Evolutionary conservation across 2,113 vertebrate genomes (phyloP).

Genomic region (Sorex fumeus): DNA sequence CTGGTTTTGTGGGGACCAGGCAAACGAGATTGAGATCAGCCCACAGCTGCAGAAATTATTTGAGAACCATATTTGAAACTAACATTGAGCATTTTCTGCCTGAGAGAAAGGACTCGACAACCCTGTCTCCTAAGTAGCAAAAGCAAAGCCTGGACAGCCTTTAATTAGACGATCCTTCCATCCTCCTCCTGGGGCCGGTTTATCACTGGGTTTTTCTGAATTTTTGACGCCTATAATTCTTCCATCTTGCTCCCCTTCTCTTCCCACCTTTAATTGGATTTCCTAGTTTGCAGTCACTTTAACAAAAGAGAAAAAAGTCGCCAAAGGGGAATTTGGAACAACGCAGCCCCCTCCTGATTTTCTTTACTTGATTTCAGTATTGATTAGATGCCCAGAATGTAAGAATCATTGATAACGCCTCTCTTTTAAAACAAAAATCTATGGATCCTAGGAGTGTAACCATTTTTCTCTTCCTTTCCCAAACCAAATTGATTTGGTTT

Average conservation of each 20-base stretch:
- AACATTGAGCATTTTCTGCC: not conserved
- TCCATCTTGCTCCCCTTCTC: not conserved
- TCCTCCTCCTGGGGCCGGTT: not conserved
- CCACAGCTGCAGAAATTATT: not conserved
- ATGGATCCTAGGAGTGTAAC: not conserved
- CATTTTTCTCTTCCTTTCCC: conserved; percentile 18
- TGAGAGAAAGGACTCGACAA: not conserved
- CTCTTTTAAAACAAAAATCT: conserved; percentile 51
- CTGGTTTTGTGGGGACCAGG: not conserved
- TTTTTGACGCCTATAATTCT: conserved; percentile 42
- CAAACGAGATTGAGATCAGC: not conserved
- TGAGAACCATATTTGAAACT: conserved; percentile 30
- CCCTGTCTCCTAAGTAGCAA: conserved; percentile 58
- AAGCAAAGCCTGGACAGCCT: conserved; percentile 45
- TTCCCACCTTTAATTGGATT: conserved; percentile 53
- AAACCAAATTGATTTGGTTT: conserved; percentile 4
- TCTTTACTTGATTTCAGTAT: conserved; percentile 63
- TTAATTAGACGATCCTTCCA: conserved; percentile 66
- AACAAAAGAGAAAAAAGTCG: conserved; percentile 22
- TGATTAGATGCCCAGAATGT: not conserved
- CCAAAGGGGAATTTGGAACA: conserved; percentile 56
- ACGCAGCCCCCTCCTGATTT: conserved; percentile 20
- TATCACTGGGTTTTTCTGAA: conserved; percentile 19
- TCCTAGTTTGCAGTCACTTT: conserved; percentile 50
- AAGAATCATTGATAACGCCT: conserved; percentile 32